Evolutionary conservation across 2,113 vertebrate genomes (phyloP).

Genomic region (Dinomys branickii): DNA sequence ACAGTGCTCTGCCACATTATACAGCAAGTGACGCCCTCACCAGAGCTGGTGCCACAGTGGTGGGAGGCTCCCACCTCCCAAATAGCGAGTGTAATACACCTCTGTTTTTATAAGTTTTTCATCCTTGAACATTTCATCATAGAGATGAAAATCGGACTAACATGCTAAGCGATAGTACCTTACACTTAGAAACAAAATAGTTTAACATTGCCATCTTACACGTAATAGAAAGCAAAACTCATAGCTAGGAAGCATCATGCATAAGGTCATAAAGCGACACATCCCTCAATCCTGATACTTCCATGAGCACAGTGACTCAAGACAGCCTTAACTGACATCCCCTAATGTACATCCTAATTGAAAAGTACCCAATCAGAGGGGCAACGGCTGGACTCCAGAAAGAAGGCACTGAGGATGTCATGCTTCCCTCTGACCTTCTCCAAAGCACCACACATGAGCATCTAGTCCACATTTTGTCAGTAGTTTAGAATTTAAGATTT

Average conservation of each 20-base stretch:
- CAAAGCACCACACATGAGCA: not conserved
- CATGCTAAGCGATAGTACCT: not conserved
- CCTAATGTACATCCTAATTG: accelerated
- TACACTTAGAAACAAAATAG: not conserved
- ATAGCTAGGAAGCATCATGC: not conserved
- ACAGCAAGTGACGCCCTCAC: not conserved
- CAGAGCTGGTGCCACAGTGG: not conserved
- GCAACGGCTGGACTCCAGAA: not conserved
- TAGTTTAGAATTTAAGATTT: not conserved
- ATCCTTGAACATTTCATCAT: not conserved
- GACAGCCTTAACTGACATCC: not conserved
- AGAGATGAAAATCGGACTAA: not conserved
- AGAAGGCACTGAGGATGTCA: not conserved
- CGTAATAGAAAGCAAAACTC: not conserved
- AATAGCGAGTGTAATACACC: not conserved
- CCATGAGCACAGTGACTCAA: not conserved
- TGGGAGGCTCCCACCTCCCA: not conserved
- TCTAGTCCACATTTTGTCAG: not conserved
- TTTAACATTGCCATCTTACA: not conserved
- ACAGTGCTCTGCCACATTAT: not conserved
- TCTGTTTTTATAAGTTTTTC: not conserved
- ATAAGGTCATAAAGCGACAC: not conserved
- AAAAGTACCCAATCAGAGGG: not conserved
- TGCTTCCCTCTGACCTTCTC: not conserved
- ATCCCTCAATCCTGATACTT: not conserved